Evolutionary conservation across 2,113 vertebrate species (phyloP), one percentile per base, ranked within the genome.

Genomic region (Scophthalmus maximus): DNA sequence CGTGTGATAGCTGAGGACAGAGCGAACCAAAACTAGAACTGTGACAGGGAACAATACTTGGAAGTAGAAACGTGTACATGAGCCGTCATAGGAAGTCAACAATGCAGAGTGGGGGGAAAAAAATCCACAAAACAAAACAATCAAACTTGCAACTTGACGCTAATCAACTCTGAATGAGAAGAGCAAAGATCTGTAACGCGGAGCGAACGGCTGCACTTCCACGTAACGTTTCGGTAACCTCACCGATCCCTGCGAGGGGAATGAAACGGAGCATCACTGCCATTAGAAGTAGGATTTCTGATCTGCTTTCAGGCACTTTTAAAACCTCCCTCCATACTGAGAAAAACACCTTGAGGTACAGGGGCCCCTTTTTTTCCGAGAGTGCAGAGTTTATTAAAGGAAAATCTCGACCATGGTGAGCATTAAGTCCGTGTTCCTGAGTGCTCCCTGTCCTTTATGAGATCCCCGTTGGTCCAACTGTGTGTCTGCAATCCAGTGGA

Each of bases 21-120:
- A 81, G n/a, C 49, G 2, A 30, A 75, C 56, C 18, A 22, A 44
- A 76, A 56, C 36, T 17, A 22, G 64, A 67, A 65, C 55, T 14
- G 26, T 22, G n/a, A n/a, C 49, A 36, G 68, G 22, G 78, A 87
- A 89, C 83, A 91, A 89, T 89, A 85, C 82, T 89, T 88, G 87
- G 86, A 90, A 91, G 84, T 76, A 77, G 49, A 87, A 79, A 77
- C 46, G 50, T 83, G 79, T 22, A 65, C 27, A n/a, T 67, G 47
- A 71, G 78, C 63, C 42, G 64, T 84, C 78, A 65, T 63, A 58
- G 69, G 70, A 83, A 78, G 83, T 81, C 72, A 84, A 78, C 80
- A 88, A 84, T 46, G 56, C 7, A 66, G 23, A 78, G 53, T 29
- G 61, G 58, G 49, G 49, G 29, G 20, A 58, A 32, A 75, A 59